These are phyloP conservation scores for Triplophysa rosa DNA, from an alignment of 2,113 vertebrate genomes.

Conservation along the genomic window DNA sequence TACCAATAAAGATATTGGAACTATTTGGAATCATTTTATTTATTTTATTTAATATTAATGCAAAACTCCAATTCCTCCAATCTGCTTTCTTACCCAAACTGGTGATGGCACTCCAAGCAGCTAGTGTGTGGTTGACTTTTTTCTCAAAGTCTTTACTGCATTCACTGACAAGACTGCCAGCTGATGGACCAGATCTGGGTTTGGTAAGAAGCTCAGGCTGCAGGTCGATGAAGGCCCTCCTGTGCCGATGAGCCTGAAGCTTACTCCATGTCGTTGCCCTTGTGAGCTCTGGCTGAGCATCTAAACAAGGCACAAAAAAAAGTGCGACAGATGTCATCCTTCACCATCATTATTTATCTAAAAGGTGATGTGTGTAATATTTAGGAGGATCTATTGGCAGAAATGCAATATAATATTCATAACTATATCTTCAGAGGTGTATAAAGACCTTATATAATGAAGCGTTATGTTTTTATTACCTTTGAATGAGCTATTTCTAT, in stretches of 20 bases:
- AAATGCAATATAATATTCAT: no score
- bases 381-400: no score
- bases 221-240: background rate
- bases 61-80: background rate
- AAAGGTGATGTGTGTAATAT: background rate
- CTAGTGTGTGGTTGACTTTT: background rate
- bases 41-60: background rate
- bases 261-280: conserved; percentile 42
- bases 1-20: no score
- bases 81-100: conserved; percentile 41
- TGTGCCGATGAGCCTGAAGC: conserved; percentile 17
- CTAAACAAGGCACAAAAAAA: conserved; percentile 43
- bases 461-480: no score
- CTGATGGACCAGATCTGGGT: conserved; percentile 12
- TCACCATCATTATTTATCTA: background rate
- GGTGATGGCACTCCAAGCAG: background rate
- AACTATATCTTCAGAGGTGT: no score
- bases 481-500: no score
- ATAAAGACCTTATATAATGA: no score
- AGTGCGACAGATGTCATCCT: background rate
- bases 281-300: conserved; percentile 40
- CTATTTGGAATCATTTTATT: no score
- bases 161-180: background rate
- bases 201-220: conserved; percentile 44
- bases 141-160: conserved; percentile 7